Evolutionary conservation across 2,113 vertebrate genomes (phyloP).

Genomic region (Canis aureus): DNA sequence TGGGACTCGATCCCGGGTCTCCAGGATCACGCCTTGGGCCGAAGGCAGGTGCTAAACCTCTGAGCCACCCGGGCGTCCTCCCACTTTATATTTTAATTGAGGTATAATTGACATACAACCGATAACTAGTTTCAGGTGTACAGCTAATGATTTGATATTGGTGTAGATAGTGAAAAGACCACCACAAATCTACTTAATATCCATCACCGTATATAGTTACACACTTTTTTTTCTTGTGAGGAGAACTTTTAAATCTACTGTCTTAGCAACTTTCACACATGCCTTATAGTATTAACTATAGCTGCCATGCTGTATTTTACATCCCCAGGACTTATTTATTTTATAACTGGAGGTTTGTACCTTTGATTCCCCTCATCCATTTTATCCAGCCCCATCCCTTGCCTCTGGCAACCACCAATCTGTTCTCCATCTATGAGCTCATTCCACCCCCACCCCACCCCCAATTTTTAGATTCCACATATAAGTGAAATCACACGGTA

Average conservation of each 20-base stretch:
- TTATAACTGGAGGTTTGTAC: not conserved
- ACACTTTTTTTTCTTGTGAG: not conserved
- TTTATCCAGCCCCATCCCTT: not conserved
- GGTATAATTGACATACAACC: not conserved
- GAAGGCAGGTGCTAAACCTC: no score
- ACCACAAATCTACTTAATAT: not conserved
- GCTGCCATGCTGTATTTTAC: not conserved
- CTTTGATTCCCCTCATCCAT: not conserved
- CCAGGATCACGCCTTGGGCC: no score
- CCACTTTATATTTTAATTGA: not conserved
- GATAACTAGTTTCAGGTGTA: not conserved
- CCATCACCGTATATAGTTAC: not conserved
- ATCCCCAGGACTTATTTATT: not conserved
- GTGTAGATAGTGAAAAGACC: not conserved
- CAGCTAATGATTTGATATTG: not conserved
- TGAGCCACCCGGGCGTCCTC: no score
- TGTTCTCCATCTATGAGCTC: not conserved
- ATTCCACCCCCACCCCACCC: not conserved
- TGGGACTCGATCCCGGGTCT: no score
- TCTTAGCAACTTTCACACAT: not conserved
- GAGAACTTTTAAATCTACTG: not conserved
- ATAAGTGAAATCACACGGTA: not conserved
- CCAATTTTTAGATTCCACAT: not conserved
- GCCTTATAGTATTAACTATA: not conserved
- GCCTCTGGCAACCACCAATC: not conserved